A percentile compares a stretch with the other conserved stretches of the same genome.
phyloP scores from a whole-genome alignment of 2,888 invertebrate species.

The Apocheima hispidaria region DNA sequence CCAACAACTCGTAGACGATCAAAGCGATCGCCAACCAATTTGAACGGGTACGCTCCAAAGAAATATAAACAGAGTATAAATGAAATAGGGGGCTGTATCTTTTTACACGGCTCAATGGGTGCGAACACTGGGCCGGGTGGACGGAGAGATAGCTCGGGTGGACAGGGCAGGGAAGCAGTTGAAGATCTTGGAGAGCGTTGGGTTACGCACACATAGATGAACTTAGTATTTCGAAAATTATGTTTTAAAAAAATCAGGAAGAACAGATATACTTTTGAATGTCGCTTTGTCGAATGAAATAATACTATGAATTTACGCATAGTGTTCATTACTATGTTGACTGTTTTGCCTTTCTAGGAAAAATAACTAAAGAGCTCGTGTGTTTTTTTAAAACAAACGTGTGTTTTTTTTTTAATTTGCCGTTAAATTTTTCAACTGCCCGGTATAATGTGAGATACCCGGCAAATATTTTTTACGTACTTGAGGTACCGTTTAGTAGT shows the following conservation, averaged over 20 bases:
- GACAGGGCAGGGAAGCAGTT: not conserved
- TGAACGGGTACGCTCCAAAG: conserved; percentile 30
- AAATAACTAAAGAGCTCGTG: too few species aligned
- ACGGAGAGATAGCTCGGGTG: conserved; percentile 25
- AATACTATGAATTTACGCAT: too few species aligned
- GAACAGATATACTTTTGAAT: too few species aligned
- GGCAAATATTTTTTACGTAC: not conserved
- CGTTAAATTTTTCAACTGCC: too few species aligned
- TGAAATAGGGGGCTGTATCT: conserved; percentile 74
- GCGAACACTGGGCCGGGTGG: conserved; percentile 63
- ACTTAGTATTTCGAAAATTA: not conserved
- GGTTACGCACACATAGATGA: conserved; percentile 2
- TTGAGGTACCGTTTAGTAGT: conserved; percentile 3
- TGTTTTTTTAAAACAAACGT: too few species aligned
- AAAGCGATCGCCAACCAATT: conserved; percentile 34
- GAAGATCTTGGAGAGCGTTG: not conserved
- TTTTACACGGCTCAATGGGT: conserved; percentile 71
- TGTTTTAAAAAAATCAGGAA: not conserved
- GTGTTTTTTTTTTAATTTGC: too few species aligned
- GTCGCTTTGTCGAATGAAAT: too few species aligned
- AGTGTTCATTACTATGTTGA: too few species aligned
- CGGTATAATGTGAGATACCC: not conserved
- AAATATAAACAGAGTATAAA: conserved; percentile 53
- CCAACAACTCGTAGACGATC: conserved; percentile 31
- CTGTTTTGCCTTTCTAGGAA: too few species aligned